Base-by-base conservation (phyloP, 1,140 invertebrate genomes). In the Drosophila serrata region DNA sequence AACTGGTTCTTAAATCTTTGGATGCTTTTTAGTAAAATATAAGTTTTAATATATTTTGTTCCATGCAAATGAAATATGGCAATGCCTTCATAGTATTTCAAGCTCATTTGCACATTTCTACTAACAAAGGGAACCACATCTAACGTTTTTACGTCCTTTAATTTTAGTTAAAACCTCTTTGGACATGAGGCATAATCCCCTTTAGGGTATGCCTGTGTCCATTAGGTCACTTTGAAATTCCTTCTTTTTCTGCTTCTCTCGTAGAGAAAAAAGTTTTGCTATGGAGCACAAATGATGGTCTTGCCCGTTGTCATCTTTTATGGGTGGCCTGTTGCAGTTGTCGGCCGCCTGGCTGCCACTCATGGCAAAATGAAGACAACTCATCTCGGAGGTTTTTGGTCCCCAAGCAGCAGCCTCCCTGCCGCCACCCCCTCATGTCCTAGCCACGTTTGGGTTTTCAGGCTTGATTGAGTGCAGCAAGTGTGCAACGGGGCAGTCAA, bases 301-400 rank as follows among this genome's bases (percentile, higher is more conserved):
- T 4, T 46, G 35, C 37, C 39, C 22, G 42, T 40, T 72, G 69
- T 72, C 69, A 72, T 72, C 53, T 48, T 59, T 73, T 72, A 59
- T 72, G 65, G 68, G 19, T 37, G 40, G 63, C 40, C 64, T 57
- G 64, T 24, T 72, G 64, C 68, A 67, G 65, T 68, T 68, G 65
- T 39, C 37, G 17, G 35, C 62, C 29, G 69, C 65, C 45, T 59
- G 68, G 51, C 51, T 59, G 69, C 69, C 53, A 72, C 51, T 72
- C 51, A 46, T 70, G 51, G 68, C 49, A 17, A 70, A 70, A 72
- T 59, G 51, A 70, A 72, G 69, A 72, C 65, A 59, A 72, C 69
- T 72, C 69, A 72, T 72, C 51, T 27, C 51, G 33, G 49, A 17
- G 24, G 49, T 7, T 40, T 46, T 67, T 51, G 8, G 43, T 37